Base-by-base conservation (phyloP, 2,888 invertebrate species). In the Enchytraeus crypticus region DNA sequence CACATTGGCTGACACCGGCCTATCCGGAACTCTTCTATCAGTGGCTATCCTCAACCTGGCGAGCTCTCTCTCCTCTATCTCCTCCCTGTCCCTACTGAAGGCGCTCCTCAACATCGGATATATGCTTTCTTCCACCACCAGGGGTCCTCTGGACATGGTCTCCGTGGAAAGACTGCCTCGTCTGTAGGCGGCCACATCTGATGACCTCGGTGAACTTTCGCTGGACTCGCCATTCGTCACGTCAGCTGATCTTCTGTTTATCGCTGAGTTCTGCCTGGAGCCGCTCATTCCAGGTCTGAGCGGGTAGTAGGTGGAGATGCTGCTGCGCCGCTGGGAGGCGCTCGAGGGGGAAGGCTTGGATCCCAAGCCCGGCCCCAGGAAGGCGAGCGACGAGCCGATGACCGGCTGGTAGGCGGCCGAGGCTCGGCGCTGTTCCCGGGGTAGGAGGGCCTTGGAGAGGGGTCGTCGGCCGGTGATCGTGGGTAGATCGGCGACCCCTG, bases 401-500 rank as follows among this genome's bases (percentile, higher is more conserved):
- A 55, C 1, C 21, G 55, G 21, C 14, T 33, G 34, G 43, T 55
- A 55, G 14, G 21, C 8, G 55, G 34, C 38, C 38, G 4, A 2
- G 2, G 23, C 23, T 38, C 11, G 38, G 21, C 55, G 55, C 1
- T 33, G 26, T 21, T 33, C 55, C 21, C 38, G 32, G 38, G 55
- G 55, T 8, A 34, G 38, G 26, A 55, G 14, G 38, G 55, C 55
- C 38, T 23, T 55, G 23, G 55, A 38, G 23, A 55, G 55, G 14
- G 55, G 55, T 55, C 43, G 34, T 21, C 26, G 34, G 3, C 55
- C 55, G 1, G 55, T 55, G 43, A 55, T 55, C 23, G 55, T 55
- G 4, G 55, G 55, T 43, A 55, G 23, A 8, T 55, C 55, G 2
- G 34, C 21, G 14, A 29, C 49, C 3, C 21, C 43, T 21, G 55